Percentiles rank a stretch among this genome's conserved stretches.
Evolutionary conservation across 23 tunicate species (phyloP).

Genomic region (Halocynthia roretzi): DNA sequence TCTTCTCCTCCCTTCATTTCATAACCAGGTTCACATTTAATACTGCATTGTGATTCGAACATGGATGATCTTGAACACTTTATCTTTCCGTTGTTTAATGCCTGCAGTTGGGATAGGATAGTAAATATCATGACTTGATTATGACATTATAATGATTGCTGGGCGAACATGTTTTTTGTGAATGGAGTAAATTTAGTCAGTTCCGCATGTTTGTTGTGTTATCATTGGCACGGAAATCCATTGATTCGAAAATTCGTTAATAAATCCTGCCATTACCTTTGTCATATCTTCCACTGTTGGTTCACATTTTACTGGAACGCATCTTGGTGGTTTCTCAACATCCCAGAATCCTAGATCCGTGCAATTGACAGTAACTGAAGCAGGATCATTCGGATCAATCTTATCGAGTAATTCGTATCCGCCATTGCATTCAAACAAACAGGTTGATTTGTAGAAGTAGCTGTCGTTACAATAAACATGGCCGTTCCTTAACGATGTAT

Average conservation of each 20-base stretch:
- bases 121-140: background rate
- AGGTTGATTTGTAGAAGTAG: constrained; percentile 29
- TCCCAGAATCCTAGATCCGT: constrained; percentile 53
- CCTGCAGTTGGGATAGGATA: constrained; percentile 5
- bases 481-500: constrained; percentile 34
- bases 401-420: constrained; percentile 35
- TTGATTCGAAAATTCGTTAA: background rate
- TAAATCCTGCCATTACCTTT: constrained; percentile 15
- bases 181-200: background rate
- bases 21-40: constrained; percentile 51
- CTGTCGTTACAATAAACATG: constrained; percentile 39
- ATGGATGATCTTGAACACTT: constrained; percentile 34
- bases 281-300: constrained; percentile 21
- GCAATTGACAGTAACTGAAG: constrained; percentile 25
- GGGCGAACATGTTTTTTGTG: background rate
- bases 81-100: constrained; percentile 31
- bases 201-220: background rate
- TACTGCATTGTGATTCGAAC: constrained; percentile 37
- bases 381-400: constrained; percentile 9
- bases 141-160: background rate
- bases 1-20: constrained; percentile 20
- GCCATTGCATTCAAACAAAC: constrained; percentile 54
- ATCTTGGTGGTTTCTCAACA: constrained; percentile 32
- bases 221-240: background rate
- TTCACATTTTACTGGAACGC: constrained; percentile 33